Percentiles rank a stretch among this genome's conserved stretches.
Evolutionary conservation across 2,888 invertebrate species (phyloP).

Genomic region (Erebia ligea): DNA sequence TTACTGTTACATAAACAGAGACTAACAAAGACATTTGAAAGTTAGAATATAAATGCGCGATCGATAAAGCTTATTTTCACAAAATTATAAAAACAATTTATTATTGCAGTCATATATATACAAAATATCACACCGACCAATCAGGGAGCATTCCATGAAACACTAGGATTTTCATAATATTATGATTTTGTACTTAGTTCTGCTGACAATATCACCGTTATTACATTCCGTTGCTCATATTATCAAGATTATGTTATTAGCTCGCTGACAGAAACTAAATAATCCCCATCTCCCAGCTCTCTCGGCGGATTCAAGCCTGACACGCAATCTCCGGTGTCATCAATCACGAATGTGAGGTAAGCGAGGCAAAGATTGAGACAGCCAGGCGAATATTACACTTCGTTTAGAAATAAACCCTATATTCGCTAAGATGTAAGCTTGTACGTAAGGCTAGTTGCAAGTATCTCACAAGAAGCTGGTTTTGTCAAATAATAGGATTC

Average conservation of each 20-base stretch:
- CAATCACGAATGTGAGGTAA: conserved; percentile 18
- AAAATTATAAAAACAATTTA: too few relatives aligned
- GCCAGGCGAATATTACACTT: conserved; percentile 3
- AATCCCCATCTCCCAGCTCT: background rate
- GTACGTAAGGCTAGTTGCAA: too few relatives aligned
- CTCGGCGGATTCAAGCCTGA: conserved; percentile 10
- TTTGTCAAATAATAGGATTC: too few relatives aligned
- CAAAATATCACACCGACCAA: too few relatives aligned
- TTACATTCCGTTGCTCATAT: conserved; percentile 6
- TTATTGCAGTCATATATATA: too few relatives aligned
- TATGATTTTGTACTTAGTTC: background rate
- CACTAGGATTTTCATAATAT: background rate
- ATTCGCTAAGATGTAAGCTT: too few relatives aligned
- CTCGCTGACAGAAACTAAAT: conserved; percentile 16
- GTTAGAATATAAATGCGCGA: too few relatives aligned
- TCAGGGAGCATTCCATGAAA: too few relatives aligned
- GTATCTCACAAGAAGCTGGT: too few relatives aligned
- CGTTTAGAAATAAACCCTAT: background rate
- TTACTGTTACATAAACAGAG: too few relatives aligned
- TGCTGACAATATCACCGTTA: background rate
- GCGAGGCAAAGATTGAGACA: conserved; percentile 18
- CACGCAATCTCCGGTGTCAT: conserved; percentile 22
- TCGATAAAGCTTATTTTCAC: too few relatives aligned
- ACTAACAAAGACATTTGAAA: too few relatives aligned
- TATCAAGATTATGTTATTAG: conserved; percentile 13